Evolutionary conservation across 2,888 invertebrate genomes (phyloP), one percentile per base, ranked within the genome.

Genomic region (Cryptocephalus primarius): DNA sequence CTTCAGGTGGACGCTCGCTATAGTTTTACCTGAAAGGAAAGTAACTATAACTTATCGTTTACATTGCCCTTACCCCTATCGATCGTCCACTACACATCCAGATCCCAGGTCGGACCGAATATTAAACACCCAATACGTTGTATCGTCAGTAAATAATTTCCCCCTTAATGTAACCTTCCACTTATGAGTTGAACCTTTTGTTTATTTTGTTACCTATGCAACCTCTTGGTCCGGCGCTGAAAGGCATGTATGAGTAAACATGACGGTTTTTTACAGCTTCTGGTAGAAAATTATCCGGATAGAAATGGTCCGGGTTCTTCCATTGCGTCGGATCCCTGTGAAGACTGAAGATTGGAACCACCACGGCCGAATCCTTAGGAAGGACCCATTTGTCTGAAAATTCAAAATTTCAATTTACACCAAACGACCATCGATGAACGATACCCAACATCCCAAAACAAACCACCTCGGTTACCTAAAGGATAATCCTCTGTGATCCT

Each of bases 231-330:
- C 63, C 63, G 8, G 58, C 56, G 53, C 62, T 63, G 42, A 63
- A 63, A 8, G 63, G 63, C 38, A 61, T 11, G 52, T 53, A 63
- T 4, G 59, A 49, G 44, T 56, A 63, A 9, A 52, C 44, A 42
- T 56, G 54, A 13, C 62, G 51, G 32, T 53, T 52, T 11, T 42
- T 43, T 9, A 55, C 57, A 9, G 44, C 47, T 42, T 59, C 60
- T 1, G 59, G 58, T 31, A 56, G 32, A 53, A 63, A 63, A 49
- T 63, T 61, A 42, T 63, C 60, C 8, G 63, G 63, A 49, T 61
- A 52, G 46, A 62, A 63, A 44, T 62, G 53, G 8, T 54, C 33
- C 4, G 61, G 62, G 31, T 55, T 54, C 42, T 57, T 49, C 63
- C 63, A 63, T 33, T 58, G 48, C 9, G 46, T 43, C 33, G 56